phyloP scores from a whole-genome alignment of 2,888 invertebrate species.

The Drosophila tanythrix region DNA sequence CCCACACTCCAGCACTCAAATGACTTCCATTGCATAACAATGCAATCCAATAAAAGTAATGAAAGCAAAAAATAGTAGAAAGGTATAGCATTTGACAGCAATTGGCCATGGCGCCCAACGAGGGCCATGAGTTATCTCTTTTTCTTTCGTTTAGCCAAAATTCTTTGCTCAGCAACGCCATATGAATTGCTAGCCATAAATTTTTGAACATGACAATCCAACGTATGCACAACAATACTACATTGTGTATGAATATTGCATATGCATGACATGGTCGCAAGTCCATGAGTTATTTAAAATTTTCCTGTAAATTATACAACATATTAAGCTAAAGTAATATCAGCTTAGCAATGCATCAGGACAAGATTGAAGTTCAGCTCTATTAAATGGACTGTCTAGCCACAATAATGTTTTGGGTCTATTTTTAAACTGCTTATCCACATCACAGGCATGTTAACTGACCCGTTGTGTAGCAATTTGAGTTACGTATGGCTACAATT shows the following conservation, averaged over 20 bases:
- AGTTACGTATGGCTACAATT: conserved; percentile 55
- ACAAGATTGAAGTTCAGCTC: neutral
- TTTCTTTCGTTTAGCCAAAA: conserved; percentile 18
- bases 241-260: conserved; percentile 33
- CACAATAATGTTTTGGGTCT: neutral
- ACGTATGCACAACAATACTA: conserved; percentile 44
- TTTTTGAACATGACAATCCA: conserved; percentile 45
- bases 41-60: conserved; percentile 65
- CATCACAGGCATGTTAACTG: conserved; percentile 24
- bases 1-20: conserved; percentile 17
- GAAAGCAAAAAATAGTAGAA: conserved; percentile 18
- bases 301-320: neutral
- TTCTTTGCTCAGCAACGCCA: conserved; percentile 16
- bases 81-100: conserved; percentile 70
- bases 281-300: conserved; percentile 32
- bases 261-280: conserved; percentile 29
- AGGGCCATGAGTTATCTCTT: conserved; percentile 46
- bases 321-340: conserved; percentile 10
- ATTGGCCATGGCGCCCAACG: conserved; percentile 53
- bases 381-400: neutral
- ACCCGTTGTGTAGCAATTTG: conserved; percentile 23
- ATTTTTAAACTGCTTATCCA: conserved; percentile 1
- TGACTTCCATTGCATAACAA: conserved; percentile 66
- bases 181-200: conserved; percentile 48
- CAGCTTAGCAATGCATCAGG: neutral